A percentile compares a stretch with the other conserved stretches of the same genome.
phyloP scores from a whole-genome alignment of 2,888 invertebrate genomes.

The Sturmia bella region DNA sequence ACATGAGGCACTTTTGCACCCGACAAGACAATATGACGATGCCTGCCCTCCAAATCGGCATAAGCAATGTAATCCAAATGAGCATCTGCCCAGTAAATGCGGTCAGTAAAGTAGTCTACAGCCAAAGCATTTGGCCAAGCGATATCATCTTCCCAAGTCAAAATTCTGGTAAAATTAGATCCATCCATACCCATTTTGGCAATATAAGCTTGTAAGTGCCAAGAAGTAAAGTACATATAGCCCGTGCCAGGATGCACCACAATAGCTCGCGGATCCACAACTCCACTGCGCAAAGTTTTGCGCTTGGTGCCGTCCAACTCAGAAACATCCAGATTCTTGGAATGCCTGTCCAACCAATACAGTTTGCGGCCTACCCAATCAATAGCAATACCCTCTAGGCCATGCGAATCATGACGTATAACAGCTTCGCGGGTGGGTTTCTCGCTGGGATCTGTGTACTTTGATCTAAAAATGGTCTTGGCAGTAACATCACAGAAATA shows the following conservation, averaged over 20 bases:
- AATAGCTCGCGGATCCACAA: conserved; percentile 96
- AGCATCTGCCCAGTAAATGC: conserved; percentile 98
- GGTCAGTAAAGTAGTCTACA: conserved; percentile 97
- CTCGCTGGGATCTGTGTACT: conserved; percentile 83
- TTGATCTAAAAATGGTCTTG: conserved; percentile 93
- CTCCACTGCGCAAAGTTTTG: conserved; percentile 92
- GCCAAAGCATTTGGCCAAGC: conserved; percentile 99
- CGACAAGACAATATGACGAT: conserved; percentile 90
- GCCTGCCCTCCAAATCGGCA: conserved; percentile 94
- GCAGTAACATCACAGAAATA: conserved; percentile 98
- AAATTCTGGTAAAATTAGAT: conserved; percentile 91
- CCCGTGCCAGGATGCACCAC: conserved; percentile 97
- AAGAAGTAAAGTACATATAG: conserved; percentile 96
- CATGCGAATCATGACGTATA: conserved; percentile 95
- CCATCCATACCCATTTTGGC: conserved; percentile 99
- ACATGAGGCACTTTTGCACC: conserved; percentile 95
- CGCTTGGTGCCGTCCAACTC: conserved; percentile 95
- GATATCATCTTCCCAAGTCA: conserved; percentile 96
- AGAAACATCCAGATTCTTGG: conserved; percentile 96
- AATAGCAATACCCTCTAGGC: conserved; percentile 97
- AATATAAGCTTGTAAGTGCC: conserved; percentile 97
- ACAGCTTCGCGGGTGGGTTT: conserved; percentile 89
- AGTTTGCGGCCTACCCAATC: conserved; percentile 98
- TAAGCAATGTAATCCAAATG: conserved; percentile 98
- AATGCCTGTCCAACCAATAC: conserved; percentile 98